phyloP scores from a whole-genome alignment of 2,888 invertebrate species.

The Tholera decimalis region DNA sequence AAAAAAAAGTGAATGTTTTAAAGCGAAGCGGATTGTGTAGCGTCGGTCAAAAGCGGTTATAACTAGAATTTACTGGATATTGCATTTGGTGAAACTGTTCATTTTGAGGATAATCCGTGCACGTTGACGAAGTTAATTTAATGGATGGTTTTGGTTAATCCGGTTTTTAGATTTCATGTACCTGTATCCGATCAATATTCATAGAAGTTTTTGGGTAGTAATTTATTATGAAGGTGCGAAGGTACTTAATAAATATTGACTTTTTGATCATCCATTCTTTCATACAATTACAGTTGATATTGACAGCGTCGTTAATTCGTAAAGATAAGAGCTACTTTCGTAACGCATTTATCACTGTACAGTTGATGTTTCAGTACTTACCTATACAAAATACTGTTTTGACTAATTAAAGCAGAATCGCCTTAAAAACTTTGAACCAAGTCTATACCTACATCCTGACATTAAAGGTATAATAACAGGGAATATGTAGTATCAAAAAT shows the following conservation, averaged over 20 bases:
- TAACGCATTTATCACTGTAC: no score
- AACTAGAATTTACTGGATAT: constrained; percentile 41
- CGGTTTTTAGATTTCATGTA: background rate
- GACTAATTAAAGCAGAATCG: no score
- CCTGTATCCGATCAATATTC: no score
- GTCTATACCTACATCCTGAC: background rate
- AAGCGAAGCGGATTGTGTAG: constrained; percentile 22
- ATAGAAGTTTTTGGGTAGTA: no score
- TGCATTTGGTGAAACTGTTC: constrained; percentile 12
- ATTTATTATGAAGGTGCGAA: background rate
- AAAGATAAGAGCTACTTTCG: no score
- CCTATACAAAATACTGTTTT: no score
- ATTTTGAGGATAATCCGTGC: constrained; percentile 15
- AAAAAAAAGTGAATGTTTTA: constrained; percentile 50
- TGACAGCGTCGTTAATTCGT: no score
- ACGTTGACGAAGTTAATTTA: constrained; percentile 24
- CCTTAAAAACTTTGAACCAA: no score
- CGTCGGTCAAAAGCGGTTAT: constrained; percentile 25
- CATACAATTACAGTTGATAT: no score
- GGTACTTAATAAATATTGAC: no score
- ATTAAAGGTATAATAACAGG: background rate
- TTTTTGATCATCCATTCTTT: no score
- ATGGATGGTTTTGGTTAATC: constrained; percentile 2
- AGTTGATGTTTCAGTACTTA: no score
- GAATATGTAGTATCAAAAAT: constrained; percentile 7